phyloP scores from a whole-genome alignment of 2,888 invertebrate genomes.

The Troides oblongomaculatus region DNA sequence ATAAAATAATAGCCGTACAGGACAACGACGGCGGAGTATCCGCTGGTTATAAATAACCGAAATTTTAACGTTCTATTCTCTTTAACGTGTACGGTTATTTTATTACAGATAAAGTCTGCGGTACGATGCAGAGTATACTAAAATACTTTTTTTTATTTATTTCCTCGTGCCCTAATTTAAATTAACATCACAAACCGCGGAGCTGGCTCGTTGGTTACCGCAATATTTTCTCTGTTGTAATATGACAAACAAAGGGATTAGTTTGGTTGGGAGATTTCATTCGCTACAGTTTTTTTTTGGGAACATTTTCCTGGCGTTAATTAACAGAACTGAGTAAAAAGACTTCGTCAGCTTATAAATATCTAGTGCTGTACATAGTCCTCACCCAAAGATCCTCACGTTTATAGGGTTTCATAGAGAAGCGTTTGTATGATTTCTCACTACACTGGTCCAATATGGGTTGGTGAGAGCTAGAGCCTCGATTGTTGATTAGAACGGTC shows the following conservation, averaged over 20 bases:
- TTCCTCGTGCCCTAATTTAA: slow-evolving; percentile 25
- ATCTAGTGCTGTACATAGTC: too few species aligned
- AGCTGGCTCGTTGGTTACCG: slow-evolving; percentile 12
- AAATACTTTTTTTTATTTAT: slow-evolving; percentile 19
- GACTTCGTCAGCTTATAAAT: neutral
- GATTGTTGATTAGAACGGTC: too few species aligned
- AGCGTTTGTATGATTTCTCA: too few species aligned
- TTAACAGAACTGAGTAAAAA: neutral
- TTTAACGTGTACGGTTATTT: slow-evolving; percentile 14
- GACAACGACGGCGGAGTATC: too few species aligned
- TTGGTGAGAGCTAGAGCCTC: too few species aligned
- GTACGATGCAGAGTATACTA: slow-evolving; percentile 11
- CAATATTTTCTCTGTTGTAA: slow-evolving; percentile 24
- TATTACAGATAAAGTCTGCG: slow-evolving; percentile 11
- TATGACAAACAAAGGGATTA: slow-evolving; percentile 21
- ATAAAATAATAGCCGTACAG: too few species aligned
- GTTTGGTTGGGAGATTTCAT: neutral
- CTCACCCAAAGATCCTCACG: too few species aligned
- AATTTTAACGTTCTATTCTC: neutral
- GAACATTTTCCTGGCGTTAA: neutral
- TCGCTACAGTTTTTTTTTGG: neutral
- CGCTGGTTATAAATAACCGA: neutral
- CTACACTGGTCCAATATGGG: too few species aligned
- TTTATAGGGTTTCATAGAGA: too few species aligned
- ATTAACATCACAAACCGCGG: slow-evolving; percentile 14